Evolutionary conservation across 2,797 vertebrate species (phyloP).

Genomic region (Thamnophis elegans): DNA sequence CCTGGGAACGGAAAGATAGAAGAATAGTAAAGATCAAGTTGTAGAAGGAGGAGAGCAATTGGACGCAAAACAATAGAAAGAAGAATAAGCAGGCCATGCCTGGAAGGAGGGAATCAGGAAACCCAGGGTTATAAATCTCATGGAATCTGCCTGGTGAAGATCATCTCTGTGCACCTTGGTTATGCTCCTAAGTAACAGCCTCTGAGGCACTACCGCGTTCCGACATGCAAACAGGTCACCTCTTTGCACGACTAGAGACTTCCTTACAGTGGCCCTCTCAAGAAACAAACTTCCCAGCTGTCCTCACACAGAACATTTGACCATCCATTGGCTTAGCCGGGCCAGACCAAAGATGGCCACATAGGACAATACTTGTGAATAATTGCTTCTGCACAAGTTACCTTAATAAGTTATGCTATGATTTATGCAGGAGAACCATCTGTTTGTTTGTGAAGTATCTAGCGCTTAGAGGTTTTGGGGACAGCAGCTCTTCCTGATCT

Average conservation of each 20-base stretch:
- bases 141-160: background rate
- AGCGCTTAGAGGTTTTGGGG: background rate
- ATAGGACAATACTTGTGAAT: background rate
- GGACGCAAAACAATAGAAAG: conserved; percentile 11
- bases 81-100: background rate
- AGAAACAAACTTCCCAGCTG: background rate
- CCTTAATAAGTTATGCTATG: background rate
- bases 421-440: background rate
- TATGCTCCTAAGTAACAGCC: background rate
- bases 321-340: background rate
- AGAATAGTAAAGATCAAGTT: conserved; percentile 17
- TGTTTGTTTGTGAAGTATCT: background rate
- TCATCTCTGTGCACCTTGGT: background rate
- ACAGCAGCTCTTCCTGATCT: too few relatives aligned
- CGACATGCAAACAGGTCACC: background rate
- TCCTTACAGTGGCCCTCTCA: background rate
- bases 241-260: background rate
- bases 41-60: background rate
- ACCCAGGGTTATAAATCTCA: fast-evolving
- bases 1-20: conserved; percentile 57
- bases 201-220: background rate
- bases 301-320: background rate
- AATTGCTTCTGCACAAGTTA: background rate
- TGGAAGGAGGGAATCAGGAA: background rate
- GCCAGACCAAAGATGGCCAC: background rate